These are phyloP conservation scores for Psittacula cyanocephala DNA, from an alignment of 2,113 vertebrate genomes.

Conservation along the genomic window DNA sequence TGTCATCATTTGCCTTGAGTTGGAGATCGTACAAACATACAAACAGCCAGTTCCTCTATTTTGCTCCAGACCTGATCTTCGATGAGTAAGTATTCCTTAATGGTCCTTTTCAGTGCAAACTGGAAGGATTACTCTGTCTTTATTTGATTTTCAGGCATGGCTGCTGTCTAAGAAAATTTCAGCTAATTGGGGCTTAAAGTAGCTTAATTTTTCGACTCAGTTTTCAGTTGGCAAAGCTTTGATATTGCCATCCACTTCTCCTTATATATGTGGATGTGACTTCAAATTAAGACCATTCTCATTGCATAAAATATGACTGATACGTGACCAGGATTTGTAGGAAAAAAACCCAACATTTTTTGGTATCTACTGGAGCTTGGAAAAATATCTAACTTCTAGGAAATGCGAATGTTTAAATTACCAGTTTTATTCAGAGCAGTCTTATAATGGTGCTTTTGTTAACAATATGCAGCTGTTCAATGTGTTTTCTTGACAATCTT, in stretches of 20 bases:
- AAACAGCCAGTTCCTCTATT: conserved; percentile 98
- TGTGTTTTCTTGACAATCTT: conserved; percentile 71
- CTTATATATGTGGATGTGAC: conserved; percentile 28
- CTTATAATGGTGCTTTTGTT: conserved; percentile 69
- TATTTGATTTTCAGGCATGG: conserved; percentile 33
- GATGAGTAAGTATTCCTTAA: conserved; percentile 90
- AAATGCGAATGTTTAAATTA: conserved; percentile 51
- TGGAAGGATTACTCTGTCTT: conserved; percentile 35
- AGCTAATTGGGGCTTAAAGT: neutral
- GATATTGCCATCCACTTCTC: neutral
- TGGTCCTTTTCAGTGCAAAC: conserved; percentile 34
- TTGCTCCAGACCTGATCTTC: conserved; percentile 97
- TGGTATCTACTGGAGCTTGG: conserved; percentile 44
- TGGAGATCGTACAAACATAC: conserved; percentile 99
- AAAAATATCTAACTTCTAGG: conserved; percentile 66
- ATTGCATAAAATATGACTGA: conserved; percentile 32
- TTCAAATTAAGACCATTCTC: conserved; percentile 41
- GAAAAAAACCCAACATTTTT: neutral
- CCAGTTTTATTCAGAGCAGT: conserved; percentile 25
- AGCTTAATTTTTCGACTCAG: neutral
- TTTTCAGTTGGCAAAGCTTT: neutral
- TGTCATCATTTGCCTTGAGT: conserved; percentile 98
- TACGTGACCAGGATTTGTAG: conserved; percentile 42
- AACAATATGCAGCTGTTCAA: conserved; percentile 64
- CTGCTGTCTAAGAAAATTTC: conserved; percentile 31